Evolutionary conservation across 2,888 invertebrate genomes (phyloP), one percentile per base, ranked within the genome.

Genomic region (Nyleta sp.): DNA sequence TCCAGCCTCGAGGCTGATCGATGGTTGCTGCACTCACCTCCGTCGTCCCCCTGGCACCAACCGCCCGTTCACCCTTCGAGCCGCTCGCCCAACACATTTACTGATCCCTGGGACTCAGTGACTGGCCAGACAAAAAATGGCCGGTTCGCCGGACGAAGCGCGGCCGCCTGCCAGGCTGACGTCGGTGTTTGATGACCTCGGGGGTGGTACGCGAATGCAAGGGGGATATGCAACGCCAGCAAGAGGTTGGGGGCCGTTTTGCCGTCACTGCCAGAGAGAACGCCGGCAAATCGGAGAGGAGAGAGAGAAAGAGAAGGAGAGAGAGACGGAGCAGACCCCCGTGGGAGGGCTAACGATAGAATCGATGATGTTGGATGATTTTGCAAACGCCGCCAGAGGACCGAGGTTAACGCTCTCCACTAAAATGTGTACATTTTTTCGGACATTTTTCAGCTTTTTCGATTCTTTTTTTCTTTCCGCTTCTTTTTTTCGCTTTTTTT

Each of bases 101-200:
- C 90, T 90, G 90, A 90, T 89, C 89, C 90, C 90, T 88, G 89
- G 89, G 87, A 89, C 89, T 89, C 89, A 89, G 90, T 90, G 89
- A 90, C 90, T 90, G 88, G 88, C 88, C 90, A 90, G 90, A 90
- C 90, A 88, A 90, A 90, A 90, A 90, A 90, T 90, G 90, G 89
- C 90, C 88, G 89, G 87, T 86, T 87, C 86, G 80, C 80, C 80
- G 81, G 82, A 80, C 79, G 86, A 87, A 87, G 84, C 86, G 82
- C 84, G 84, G 86, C 85, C 86, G 84, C 83, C 82, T 83, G 80
- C 73, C 84, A 84, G 87, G 89, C 88, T 89, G 42, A 42, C 89
- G 88, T 89, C 85, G 88, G 87, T 89, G 88, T 90, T 90, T 89
- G 90, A 90, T 89, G 90, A 90, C 90, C 89, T 88, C 89, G 86